Percentiles rank a stretch among this genome's conserved stretches.
phyloP scores from a whole-genome alignment of 1,140 invertebrate species.

The Mizuhopecten yessoensis region DNA sequence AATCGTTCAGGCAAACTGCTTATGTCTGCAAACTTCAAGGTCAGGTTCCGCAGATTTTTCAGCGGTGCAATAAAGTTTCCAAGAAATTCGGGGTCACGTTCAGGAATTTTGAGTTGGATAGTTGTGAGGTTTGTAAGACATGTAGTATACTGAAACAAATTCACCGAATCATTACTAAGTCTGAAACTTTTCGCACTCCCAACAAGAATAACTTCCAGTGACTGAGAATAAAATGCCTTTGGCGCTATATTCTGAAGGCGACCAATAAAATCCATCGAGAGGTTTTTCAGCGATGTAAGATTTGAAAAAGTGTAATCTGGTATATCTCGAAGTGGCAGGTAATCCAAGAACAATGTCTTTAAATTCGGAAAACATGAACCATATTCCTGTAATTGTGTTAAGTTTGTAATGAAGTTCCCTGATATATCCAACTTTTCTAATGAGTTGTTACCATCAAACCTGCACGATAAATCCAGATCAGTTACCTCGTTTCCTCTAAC shows the following conservation, averaged over 20 bases:
- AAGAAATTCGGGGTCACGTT: neutral
- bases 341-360: neutral
- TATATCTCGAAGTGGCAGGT: neutral
- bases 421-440: neutral
- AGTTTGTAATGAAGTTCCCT: neutral
- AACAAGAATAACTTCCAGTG: neutral
- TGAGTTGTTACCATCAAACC: neutral
- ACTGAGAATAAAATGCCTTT: neutral
- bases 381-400: neutral
- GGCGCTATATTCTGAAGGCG: neutral
- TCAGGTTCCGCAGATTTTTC: neutral
- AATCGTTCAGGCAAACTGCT: conserved; percentile 29
- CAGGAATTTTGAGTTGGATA: neutral
- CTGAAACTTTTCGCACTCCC: neutral
- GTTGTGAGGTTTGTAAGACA: neutral
- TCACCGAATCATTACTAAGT: neutral
- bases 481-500: neutral
- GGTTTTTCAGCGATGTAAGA: neutral
- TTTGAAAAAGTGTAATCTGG: neutral
- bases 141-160: neutral
- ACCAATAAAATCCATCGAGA: conserved; percentile 15
- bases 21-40: neutral
- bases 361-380: neutral
- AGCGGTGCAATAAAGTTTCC: neutral
- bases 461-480: neutral